Percentiles rank a stretch among this genome's conserved stretches.
phyloP scores from a whole-genome alignment of 1,140 invertebrate species.

The Sminthurides bifidus region DNA sequence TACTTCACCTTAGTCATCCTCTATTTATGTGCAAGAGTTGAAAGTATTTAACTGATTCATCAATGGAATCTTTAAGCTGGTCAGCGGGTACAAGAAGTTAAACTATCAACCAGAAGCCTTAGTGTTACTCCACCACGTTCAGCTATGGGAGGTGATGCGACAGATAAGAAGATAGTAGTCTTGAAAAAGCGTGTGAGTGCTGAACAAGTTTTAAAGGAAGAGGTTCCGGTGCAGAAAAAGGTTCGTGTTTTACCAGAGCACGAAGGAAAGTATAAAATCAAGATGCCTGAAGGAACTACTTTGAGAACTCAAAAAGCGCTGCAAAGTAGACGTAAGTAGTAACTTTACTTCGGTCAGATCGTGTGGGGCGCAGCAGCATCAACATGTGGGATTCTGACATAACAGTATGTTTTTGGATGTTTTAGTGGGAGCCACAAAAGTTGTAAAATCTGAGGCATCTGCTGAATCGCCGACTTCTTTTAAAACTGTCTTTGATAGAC shows the following conservation, averaged over 20 bases:
- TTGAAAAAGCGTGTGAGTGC: background rate
- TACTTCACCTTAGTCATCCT: background rate
- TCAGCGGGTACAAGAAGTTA: background rate
- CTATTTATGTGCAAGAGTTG: background rate
- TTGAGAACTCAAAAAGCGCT: constrained; percentile 37
- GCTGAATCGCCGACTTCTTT: constrained; percentile 1
- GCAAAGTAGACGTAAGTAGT: constrained; percentile 33
- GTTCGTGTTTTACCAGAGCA: constrained; percentile 38
- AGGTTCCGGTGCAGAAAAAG: constrained; percentile 35
- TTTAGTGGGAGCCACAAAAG: background rate
- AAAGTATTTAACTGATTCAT: background rate
- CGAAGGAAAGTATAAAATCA: constrained; percentile 40
- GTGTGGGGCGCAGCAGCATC: background rate
- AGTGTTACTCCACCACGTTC: background rate
- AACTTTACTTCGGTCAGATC: constrained; percentile 1
- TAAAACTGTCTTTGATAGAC: constrained; percentile 33
- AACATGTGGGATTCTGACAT: background rate
- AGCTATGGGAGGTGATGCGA: background rate
- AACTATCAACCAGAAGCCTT: background rate
- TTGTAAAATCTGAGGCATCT: background rate
- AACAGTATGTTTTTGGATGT: background rate
- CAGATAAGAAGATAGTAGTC: constrained; percentile 11
- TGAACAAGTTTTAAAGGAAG: constrained; percentile 17
- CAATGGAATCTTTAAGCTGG: background rate
- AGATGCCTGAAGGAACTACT: constrained; percentile 38